These are phyloP conservation scores for Neogale vison DNA, from an alignment of 2,113 vertebrate genomes.

Conservation along the genomic window DNA sequence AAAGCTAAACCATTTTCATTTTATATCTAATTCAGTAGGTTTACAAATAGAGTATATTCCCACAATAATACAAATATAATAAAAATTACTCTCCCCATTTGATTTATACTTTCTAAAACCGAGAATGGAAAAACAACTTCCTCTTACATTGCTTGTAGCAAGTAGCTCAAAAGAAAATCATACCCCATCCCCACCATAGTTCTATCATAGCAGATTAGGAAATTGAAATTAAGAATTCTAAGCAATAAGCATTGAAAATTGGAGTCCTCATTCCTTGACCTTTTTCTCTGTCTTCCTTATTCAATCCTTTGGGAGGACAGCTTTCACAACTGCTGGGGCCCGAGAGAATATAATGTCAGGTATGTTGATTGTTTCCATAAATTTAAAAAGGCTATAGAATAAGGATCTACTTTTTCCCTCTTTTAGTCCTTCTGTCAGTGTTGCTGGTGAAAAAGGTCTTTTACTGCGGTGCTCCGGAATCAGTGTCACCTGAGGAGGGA, in stretches of 20 bases:
- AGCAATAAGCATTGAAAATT: not conserved
- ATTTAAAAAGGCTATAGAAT: not conserved
- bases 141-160: not conserved
- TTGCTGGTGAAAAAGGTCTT: not conserved
- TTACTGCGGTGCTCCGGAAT: not conserved
- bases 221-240: conserved; percentile 13
- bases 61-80: not conserved
- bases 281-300: conserved; percentile 44
- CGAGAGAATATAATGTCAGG: conserved; percentile 32
- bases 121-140: not conserved
- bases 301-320: conserved; percentile 27
- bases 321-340: conserved; percentile 18
- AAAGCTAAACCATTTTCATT: conserved; percentile 6
- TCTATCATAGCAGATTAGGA: not conserved
- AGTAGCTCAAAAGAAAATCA: not conserved
- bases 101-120: not conserved
- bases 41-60: conserved; percentile 5
- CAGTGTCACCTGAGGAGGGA: not conserved
- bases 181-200: not conserved
- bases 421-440: not conserved
- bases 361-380: conserved; percentile 1
- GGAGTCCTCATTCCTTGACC: conserved; percentile 5
- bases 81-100: not conserved
- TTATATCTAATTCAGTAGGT: not conserved
- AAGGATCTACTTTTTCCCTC: not conserved